Evolutionary conservation across 2,797 vertebrate genomes (phyloP).

Genomic region (Hapalemur alaotrensis): DNA sequence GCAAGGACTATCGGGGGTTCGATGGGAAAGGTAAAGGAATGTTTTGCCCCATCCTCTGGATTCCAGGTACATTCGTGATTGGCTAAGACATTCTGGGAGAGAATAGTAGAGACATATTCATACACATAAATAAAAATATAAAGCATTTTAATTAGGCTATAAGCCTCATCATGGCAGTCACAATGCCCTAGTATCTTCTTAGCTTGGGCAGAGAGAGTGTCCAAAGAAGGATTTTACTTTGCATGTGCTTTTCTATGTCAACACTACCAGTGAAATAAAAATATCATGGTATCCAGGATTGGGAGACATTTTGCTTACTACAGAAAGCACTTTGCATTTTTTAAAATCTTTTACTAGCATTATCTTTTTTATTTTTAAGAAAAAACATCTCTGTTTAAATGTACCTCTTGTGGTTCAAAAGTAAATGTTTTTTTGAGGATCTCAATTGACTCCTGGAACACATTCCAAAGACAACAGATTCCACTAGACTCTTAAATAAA

Average conservation of each 20-base stretch:
- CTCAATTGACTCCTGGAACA: not conserved
- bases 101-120: not conserved
- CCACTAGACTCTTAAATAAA: not conserved
- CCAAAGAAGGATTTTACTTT: slow-evolving; percentile 1
- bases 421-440: not conserved
- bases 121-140: not conserved
- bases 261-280: not conserved
- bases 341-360: not conserved
- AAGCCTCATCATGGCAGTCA: not conserved
- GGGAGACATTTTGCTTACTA: not conserved
- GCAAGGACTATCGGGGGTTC: not conserved
- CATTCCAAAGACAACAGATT: not conserved
- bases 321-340: not conserved
- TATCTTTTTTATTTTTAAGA: not conserved
- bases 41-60: not conserved
- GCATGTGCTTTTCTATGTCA: not conserved
- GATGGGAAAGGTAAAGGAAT: not conserved
- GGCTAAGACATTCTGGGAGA: not conserved
- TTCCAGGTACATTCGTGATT: not conserved
- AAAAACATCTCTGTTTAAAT: not conserved
- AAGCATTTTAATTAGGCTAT: not conserved
- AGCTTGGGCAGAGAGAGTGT: not conserved
- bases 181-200: not conserved
- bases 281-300: not conserved
- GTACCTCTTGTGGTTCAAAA: not conserved